phyloP scores from a whole-genome alignment of 2,797 vertebrate genomes.

The Strix occidentalis region DNA sequence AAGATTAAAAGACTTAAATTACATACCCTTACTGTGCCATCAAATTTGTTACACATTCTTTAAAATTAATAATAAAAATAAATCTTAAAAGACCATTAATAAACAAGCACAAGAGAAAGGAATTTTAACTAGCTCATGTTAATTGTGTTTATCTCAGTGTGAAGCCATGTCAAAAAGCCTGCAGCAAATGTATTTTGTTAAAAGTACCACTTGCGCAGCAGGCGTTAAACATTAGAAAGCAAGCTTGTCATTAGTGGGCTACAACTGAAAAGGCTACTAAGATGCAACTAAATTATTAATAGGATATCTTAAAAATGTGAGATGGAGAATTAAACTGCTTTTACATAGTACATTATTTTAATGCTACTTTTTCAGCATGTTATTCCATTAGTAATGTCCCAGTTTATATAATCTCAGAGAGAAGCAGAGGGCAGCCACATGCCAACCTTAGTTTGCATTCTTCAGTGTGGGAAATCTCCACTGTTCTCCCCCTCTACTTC shows the following conservation, averaged over 20 bases:
- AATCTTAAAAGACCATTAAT: constrained; percentile 62
- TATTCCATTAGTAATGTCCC: background rate
- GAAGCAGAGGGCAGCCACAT: background rate
- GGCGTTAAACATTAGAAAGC: constrained; percentile 58
- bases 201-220: constrained; percentile 71
- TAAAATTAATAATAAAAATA: constrained; percentile 54
- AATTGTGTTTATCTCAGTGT: constrained; percentile 77
- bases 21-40: background rate
- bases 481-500: background rate
- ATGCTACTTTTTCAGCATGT: background rate
- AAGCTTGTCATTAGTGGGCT: constrained; percentile 60
- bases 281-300: constrained; percentile 67
- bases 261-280: constrained; percentile 52
- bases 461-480: background rate
- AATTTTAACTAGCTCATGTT: constrained; percentile 70
- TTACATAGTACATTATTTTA: constrained; percentile 3
- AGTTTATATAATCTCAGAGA: background rate
- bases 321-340: constrained; percentile 31
- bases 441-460: background rate
- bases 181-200: constrained; percentile 73
- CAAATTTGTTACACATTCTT: background rate
- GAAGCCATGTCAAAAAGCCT: constrained; percentile 72
- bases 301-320: constrained; percentile 25
- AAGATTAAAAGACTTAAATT: background rate
- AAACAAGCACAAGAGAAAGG: constrained; percentile 65